Percentiles rank a stretch among this genome's conserved stretches.
Conservation (phyloP, 1,140 invertebrate species). For the Cotesia glomerata region DNA sequence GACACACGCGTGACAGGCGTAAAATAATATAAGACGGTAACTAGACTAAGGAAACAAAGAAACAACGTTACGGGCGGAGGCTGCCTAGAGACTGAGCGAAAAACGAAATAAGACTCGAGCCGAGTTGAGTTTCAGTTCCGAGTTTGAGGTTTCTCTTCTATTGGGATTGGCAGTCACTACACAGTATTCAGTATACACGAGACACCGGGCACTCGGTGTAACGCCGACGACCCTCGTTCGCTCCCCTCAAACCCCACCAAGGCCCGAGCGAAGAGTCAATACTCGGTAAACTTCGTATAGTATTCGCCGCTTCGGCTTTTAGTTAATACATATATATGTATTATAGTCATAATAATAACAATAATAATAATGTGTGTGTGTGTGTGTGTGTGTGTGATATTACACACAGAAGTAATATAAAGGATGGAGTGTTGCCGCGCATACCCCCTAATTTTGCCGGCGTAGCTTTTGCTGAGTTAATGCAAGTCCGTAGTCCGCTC, state of each 20-base stretch:
- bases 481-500: no score
- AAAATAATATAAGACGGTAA: conserved; percentile 52
- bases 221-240: conserved; percentile 15
- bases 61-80: conserved; percentile 56
- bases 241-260: background rate
- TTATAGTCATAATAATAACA: no score
- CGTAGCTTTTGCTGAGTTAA: conserved; percentile 18
- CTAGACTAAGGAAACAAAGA: conserved; percentile 61
- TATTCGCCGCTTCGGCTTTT: no score
- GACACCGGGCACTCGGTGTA: conserved; percentile 16
- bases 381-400: no score
- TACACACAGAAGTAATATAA: no score
- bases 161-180: no score
- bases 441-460: background rate
- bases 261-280: background rate
- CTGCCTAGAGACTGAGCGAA: conserved; percentile 54
- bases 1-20: conserved; percentile 35
- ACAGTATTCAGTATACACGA: no score
- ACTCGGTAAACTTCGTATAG: background rate
- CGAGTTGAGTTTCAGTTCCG: no score
- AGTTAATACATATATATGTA: no score
- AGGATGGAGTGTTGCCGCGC: no score
- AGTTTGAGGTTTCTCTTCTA: no score
- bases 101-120: background rate
- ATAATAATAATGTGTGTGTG: no score